Base-by-base conservation (phyloP, 92 coral and sea anemone species). In the Epizoanthus scotinus region DNA sequence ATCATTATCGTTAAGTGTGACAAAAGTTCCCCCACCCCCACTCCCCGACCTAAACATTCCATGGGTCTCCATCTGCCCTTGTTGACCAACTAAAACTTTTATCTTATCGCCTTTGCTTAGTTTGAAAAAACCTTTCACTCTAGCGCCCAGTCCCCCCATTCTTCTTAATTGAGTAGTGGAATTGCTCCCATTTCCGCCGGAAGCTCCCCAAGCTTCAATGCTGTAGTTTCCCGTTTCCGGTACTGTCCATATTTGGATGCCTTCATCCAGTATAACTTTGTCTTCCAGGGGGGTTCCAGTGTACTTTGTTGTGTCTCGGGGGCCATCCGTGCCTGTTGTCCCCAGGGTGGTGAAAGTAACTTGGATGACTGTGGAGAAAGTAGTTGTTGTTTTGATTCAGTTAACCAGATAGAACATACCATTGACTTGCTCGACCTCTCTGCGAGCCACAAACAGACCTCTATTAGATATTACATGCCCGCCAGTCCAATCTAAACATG, bases 191-290 rank as follows among this genome's bases (percentile, higher is more conserved):
- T 90, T 88, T 53, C 93, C 97, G 49, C 98, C 98, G 73, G 95
- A 89, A 31, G 98, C 98, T 8, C 98, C 98, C 75, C 84, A 85
- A 53, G 97, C 94, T 70, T 85, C 90, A 60, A 92, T 87, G 52
- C 70, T 73, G 73, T 95, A 95, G 36, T 17, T 47, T 26, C 98
- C 98, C 25, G 93, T 93, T 56, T 86, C 77, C 24, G 97, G 95
- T n/a, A 94, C 97, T 20, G 50, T 87, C 98, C 98, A 94, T 67
- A 74, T 60, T 83, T 94, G 98, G 78, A 92, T 90, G 4, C 98
- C 98, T 6, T 38, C 59, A 26, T 84, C 28, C 62, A 92, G 64
- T 15, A 47, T 34, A 19, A 94, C 97, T 73, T 88, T 84, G 67
- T 93, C 95, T 60, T 88, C 91, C 57, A 95, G 64, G 15, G 93